Evolutionary conservation across 2,888 invertebrate genomes (phyloP).

Genomic region (Incurvaria masculella): DNA sequence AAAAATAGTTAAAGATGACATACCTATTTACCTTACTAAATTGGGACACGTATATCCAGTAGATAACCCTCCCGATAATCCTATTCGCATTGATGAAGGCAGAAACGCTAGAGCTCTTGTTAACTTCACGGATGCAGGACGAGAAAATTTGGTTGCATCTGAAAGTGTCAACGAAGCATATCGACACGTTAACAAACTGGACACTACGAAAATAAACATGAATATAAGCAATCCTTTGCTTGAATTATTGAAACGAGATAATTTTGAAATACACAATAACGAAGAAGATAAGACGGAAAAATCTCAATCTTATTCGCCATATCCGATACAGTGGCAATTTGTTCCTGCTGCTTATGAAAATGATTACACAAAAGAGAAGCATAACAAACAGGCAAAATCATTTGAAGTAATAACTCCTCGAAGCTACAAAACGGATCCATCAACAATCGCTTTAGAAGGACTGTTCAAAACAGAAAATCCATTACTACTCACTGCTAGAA

Average conservation of each 20-base stretch:
- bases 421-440: conserved; percentile 49
- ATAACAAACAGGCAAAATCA: conserved; percentile 27
- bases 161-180: conserved; percentile 52
- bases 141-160: conserved; percentile 46
- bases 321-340: conserved; percentile 37
- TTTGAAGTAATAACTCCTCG: conserved; percentile 42
- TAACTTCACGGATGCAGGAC: conserved; percentile 35
- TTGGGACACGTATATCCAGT: conserved; percentile 47
- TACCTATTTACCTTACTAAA: conserved; percentile 49
- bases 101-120: conserved; percentile 46
- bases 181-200: conserved; percentile 33
- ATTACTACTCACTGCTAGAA: conserved; percentile 23
- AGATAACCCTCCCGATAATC: conserved; percentile 46
- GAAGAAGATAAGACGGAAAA: conserved; percentile 29
- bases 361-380: conserved; percentile 25
- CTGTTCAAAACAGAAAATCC: conserved; percentile 59
- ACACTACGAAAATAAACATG: conserved; percentile 17
- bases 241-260: conserved; percentile 31
- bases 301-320: conserved; percentile 18
- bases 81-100: conserved; percentile 48
- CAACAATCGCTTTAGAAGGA: conserved; percentile 65
- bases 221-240: conserved; percentile 21
- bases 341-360: conserved; percentile 50
- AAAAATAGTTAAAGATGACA: conserved; percentile 62
- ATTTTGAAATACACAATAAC: conserved; percentile 43